phyloP scores from a whole-genome alignment of 2,888 invertebrate species.

The Sarcophaga subvicina region DNA sequence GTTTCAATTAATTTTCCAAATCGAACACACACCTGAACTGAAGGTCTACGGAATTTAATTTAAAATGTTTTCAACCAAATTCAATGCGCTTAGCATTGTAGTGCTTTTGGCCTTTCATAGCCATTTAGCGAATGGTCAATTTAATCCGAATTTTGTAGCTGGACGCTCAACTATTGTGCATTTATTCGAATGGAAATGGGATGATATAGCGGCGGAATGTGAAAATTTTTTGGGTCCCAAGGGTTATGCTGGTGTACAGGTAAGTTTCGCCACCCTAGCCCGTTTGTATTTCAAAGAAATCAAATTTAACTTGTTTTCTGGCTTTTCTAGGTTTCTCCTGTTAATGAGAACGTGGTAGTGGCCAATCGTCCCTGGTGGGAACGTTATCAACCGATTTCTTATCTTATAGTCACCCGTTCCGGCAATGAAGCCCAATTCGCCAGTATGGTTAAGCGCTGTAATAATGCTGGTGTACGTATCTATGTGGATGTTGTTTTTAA shows the following conservation, averaged over 20 bases:
- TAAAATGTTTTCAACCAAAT: slow-evolving; percentile 60
- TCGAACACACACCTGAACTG: not conserved
- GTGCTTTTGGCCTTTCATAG: slow-evolving; percentile 72
- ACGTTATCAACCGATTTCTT: slow-evolving; percentile 93
- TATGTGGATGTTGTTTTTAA: slow-evolving; percentile 93
- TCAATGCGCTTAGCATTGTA: slow-evolving; percentile 53
- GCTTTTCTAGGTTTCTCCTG: slow-evolving; percentile 85
- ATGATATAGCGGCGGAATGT: slow-evolving; percentile 91
- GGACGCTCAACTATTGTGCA: slow-evolving; percentile 88
- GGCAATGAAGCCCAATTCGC: slow-evolving; percentile 89
- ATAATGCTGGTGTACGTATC: slow-evolving; percentile 90
- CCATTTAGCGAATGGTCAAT: slow-evolving; percentile 72
- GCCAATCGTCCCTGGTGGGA: slow-evolving; percentile 91
- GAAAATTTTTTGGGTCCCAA: slow-evolving; percentile 89
- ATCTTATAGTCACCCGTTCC: slow-evolving; percentile 88
- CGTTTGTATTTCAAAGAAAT: too few relatives aligned
- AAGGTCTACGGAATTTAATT: not conserved
- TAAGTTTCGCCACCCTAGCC: slow-evolving; percentile 75
- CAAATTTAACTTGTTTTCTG: not conserved
- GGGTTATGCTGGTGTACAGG: slow-evolving; percentile 90
- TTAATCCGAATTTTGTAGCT: slow-evolving; percentile 76
- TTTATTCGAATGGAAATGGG: slow-evolving; percentile 92
- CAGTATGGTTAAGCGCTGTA: slow-evolving; percentile 91
- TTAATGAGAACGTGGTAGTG: slow-evolving; percentile 87
- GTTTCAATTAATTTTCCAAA: too few relatives aligned